These are phyloP conservation scores for Archaeoteleia sp. DNA, from an alignment of 2,888 invertebrate genomes.

Conservation along the genomic window DNA sequence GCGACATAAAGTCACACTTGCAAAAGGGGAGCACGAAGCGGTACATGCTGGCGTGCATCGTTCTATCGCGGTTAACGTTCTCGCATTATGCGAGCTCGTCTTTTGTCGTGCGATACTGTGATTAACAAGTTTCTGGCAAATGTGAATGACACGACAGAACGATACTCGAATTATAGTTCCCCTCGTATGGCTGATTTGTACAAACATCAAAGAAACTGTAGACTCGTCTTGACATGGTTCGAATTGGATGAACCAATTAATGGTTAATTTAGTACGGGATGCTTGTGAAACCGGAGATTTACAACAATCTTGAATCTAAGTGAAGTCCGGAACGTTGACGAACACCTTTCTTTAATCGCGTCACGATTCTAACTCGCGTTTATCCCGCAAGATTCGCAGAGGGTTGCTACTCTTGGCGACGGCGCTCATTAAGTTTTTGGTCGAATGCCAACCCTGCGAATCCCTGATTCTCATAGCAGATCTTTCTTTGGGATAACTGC, in stretches of 20 bases:
- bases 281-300: no score
- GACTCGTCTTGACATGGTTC: no score
- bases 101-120: constrained; percentile 57
- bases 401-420: no score
- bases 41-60: constrained; percentile 50
- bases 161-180: not conserved
- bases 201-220: constrained; percentile 18
- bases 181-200: constrained; percentile 6
- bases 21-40: constrained; percentile 58
- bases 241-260: no score
- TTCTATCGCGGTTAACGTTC: constrained; percentile 36
- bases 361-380: constrained; percentile 36
- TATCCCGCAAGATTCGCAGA: no score
- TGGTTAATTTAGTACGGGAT: no score
- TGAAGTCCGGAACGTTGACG: not conserved
- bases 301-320: no score
- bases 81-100: constrained; percentile 46
- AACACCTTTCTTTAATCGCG: constrained; percentile 25
- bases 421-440: constrained; percentile 67
- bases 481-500: constrained; percentile 61
- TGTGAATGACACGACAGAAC: constrained; percentile 5
- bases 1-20: constrained; percentile 65
- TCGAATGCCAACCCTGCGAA: constrained; percentile 62
- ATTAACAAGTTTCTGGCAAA: constrained; percentile 30
- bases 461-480: constrained; percentile 56